Evolutionary conservation across 2,113 vertebrate species (phyloP).

Genomic region (Varanus komodoensis): DNA sequence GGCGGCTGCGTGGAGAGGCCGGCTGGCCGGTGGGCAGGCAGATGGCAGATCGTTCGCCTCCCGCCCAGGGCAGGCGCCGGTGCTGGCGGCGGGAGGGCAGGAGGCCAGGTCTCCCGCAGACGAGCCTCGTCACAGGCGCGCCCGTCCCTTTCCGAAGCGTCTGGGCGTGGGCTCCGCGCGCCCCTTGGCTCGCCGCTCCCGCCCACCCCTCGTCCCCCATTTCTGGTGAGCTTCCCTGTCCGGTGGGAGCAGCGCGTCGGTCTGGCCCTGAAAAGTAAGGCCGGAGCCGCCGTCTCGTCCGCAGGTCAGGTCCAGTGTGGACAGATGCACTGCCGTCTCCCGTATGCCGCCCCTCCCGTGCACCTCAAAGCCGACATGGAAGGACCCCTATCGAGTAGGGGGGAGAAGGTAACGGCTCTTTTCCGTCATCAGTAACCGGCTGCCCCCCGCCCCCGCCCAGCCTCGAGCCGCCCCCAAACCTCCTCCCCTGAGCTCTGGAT

Average conservation of each 20-base stretch:
- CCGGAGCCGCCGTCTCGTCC: conserved; percentile 73
- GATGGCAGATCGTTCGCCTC: no score
- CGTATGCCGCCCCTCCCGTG: conserved; percentile 84
- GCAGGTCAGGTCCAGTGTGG: conserved; percentile 88
- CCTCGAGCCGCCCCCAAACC: background rate
- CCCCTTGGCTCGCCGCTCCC: background rate
- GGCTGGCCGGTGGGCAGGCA: no score
- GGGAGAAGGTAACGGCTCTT: conserved; percentile 82
- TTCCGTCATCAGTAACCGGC: background rate
- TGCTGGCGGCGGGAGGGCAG: no score
- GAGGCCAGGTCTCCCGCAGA: no score
- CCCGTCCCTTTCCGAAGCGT: no score
- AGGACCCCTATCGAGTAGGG: conserved; percentile 82
- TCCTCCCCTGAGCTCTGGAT: background rate
- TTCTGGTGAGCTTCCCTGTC: background rate
- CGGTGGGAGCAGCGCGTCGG: background rate
- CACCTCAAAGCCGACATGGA: conserved; percentile 88
- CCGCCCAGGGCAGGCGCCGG: no score
- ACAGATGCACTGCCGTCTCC: conserved; percentile 85
- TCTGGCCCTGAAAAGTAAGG: conserved; percentile 16
- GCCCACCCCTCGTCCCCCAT: no score
- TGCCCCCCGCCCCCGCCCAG: background rate
- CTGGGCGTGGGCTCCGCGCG: background rate
- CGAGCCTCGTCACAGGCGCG: no score
- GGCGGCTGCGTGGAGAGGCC: no score